Evolutionary conservation across 2,797 vertebrate species (phyloP), one percentile per base, ranked within the genome.

Genomic region (Hapalemur alaotrensis): DNA sequence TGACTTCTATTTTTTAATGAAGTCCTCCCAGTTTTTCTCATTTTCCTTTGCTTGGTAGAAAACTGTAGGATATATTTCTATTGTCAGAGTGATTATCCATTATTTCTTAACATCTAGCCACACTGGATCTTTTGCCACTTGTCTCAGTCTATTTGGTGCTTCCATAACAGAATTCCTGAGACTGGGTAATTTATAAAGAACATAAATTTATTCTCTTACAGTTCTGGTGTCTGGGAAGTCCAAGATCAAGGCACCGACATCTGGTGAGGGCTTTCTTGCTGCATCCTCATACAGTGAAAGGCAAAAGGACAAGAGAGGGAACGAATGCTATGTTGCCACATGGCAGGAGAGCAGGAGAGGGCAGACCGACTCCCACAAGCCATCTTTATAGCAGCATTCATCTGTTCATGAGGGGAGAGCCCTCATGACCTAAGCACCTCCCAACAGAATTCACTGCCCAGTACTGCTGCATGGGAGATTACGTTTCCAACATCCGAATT

Each of bases 1-100:
- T 93, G n/a, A 43, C 23, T 76, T 50, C 38, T 89, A 3, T 59
- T 88, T 96, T 67, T 97, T 91, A 41, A 25, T 70, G 43, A 91
- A 3, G 2, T 22, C 57, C 89, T 83, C 38, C 63, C 10, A 46
- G 4, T 78, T 76, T 86, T 46, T 32, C 69, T 83, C 63, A 17
- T 82, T 82, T 91, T 86, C n/a, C 46, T 92, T 83, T 79, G 35
- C 63, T 65, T 48, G 48, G 69, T 65, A 54, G 46, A 75, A 86
- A 91, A 23, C 22, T 35, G 4, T 32, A 57, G 41, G 65, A 28
- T 30, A 8, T 11, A 1, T 82, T 43, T 78, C 84, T 79, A 4
- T 86, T 65, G 46, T 54, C 57, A 11, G 81, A n/a, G 5, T 7
- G 8, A 32, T 23, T 28, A 48, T 22, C 23, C 22, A 4, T 38